Conservation (phyloP, 2,888 invertebrate species). For the Lasioglossum leucozonium region DNA sequence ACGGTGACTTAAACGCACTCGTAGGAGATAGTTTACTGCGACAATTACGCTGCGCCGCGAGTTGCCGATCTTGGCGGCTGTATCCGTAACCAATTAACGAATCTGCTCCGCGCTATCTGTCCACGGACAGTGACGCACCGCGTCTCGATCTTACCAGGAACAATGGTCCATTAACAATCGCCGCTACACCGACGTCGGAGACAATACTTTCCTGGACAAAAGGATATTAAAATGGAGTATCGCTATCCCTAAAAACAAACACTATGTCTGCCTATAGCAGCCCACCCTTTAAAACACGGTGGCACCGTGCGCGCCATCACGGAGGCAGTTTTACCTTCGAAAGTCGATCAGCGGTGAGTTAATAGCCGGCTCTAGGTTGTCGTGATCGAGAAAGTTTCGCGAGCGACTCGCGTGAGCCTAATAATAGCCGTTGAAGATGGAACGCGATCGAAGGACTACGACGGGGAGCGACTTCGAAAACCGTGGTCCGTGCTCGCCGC, state of each 20-base stretch:
- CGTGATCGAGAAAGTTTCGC: constrained; percentile 43
- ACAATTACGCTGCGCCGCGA: neutral
- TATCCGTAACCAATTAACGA: neutral
- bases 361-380: constrained; percentile 44
- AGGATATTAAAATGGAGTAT: too few species aligned
- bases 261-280: neutral
- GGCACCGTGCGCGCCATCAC: neutral
- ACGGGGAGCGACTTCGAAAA: constrained; percentile 22
- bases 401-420: constrained; percentile 66
- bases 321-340: constrained; percentile 11
- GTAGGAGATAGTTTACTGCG: neutral
- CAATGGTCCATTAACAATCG: neutral
- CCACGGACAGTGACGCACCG: neutral
- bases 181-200: too few species aligned
- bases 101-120: neutral
- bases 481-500: neutral
- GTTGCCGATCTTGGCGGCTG: neutral
- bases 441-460: constrained; percentile 26
- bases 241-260: too few species aligned
- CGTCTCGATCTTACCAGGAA: neutral
- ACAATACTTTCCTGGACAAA: too few species aligned
- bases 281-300: neutral
- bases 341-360: constrained; percentile 46
- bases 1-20: neutral
- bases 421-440: constrained; percentile 39